phyloP scores from a whole-genome alignment of 2,888 invertebrate genomes.

The Rutpela maculata region DNA sequence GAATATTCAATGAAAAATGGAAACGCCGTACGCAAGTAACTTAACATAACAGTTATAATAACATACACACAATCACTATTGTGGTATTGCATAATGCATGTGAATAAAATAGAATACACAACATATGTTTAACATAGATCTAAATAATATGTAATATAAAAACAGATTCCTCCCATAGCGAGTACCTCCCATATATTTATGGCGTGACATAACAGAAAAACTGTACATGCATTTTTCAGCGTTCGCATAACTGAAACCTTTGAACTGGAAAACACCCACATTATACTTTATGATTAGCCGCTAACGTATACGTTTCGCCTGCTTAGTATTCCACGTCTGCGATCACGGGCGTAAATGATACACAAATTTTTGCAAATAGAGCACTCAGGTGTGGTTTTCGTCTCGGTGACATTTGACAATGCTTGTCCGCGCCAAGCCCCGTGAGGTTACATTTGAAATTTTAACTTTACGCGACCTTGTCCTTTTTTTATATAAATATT shows the following conservation, averaged over 20 bases:
- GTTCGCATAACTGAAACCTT: conserved; percentile 3
- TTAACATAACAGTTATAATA: too few species aligned
- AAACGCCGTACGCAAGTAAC: too few species aligned
- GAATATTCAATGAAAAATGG: too few species aligned
- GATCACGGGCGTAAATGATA: conserved; percentile 14
- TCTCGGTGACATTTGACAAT: conserved; percentile 26
- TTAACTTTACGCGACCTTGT: conserved; percentile 32
- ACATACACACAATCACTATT: not conserved
- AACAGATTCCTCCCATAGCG: conserved; percentile 5
- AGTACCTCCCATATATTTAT: conserved; percentile 9
- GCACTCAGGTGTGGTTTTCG: conserved; percentile 20
- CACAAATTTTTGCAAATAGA: conserved; percentile 33
- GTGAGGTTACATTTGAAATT: conserved; percentile 15
- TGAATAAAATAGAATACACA: not conserved
- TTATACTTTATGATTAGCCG: conserved; percentile 17
- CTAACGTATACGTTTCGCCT: not conserved
- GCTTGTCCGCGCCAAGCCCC: conserved; percentile 6
- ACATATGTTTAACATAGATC: conserved; percentile 6
- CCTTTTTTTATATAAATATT: conserved; percentile 30
- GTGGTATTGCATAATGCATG: not conserved
- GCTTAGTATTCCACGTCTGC: not conserved
- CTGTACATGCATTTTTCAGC: conserved; percentile 8
- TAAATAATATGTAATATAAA: not conserved
- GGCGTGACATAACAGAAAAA: conserved; percentile 10
- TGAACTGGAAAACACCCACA: conserved; percentile 2